phyloP scores from a whole-genome alignment of 2,797 vertebrate species.

The Chelidonichthys spinosus region DNA sequence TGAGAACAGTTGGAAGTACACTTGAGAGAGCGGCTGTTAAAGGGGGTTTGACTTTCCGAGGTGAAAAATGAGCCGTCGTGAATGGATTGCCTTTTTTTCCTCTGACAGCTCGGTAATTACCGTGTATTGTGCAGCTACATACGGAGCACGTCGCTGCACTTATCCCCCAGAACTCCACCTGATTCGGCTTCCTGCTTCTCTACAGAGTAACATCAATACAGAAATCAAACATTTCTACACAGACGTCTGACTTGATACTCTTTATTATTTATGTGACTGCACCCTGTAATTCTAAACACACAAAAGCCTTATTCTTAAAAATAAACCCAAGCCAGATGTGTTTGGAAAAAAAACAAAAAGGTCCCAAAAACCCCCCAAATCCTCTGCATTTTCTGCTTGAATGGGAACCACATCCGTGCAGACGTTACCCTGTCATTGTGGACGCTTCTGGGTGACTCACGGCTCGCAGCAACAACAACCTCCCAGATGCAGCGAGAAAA shows the following conservation, averaged over 20 bases:
- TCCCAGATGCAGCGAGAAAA: conserved; percentile 9
- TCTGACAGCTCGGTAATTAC: conserved; percentile 23
- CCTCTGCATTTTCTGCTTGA: conserved; percentile 25
- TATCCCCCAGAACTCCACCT: conserved; percentile 13
- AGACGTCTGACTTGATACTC: conserved; percentile 16
- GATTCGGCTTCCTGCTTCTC: conserved; percentile 11
- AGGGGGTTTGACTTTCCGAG: conserved; percentile 12
- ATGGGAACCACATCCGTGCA: conserved; percentile 47
- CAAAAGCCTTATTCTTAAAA: conserved; percentile 38
- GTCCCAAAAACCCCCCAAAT: conserved; percentile 13
- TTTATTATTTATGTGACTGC: conserved; percentile 31
- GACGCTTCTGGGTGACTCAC: conserved; percentile 32
- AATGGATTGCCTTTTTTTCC: conserved; percentile 33
- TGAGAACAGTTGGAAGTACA: conserved; percentile 6
- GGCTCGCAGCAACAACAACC: conserved; percentile 5
- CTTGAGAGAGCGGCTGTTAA: conserved; percentile 14
- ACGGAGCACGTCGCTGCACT: conserved; percentile 26
- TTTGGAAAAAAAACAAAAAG: conserved; percentile 25
- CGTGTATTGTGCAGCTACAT: background rate
- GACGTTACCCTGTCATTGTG: conserved; percentile 41
- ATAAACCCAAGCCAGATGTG: conserved; percentile 45
- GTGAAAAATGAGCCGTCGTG: background rate
- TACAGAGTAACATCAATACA: conserved; percentile 6
- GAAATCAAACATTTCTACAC: conserved; percentile 27
- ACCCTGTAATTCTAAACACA: conserved; percentile 51